Base-by-base conservation (phyloP, 2,797 vertebrate genomes). In the Sebastes flavidus region DNA sequence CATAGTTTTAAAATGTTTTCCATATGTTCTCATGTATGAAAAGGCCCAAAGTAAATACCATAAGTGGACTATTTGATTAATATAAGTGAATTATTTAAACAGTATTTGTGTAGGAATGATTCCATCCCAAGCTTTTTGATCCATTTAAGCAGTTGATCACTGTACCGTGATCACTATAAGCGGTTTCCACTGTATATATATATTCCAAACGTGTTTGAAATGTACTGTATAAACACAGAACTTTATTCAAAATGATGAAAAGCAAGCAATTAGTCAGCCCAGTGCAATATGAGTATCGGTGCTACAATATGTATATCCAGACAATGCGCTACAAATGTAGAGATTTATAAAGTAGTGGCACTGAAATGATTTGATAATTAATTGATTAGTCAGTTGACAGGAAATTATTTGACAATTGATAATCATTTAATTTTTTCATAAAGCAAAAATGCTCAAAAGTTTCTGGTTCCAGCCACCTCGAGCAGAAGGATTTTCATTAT, bases 31-130 rank as follows among this genome's bases (percentile, higher is more conserved):
- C 42, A 18, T 46, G 42, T 46, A 18, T 18, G 16, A 20, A 20
- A 46, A 46, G 42, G 0, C 42, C 42, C 42, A 18, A 46, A 46
- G 0, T 46, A 16, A 46, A 46, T 16, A 18, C 42, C 3, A 7
- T 18, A 0, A 18, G 42, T 16, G 16, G 16, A 18, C 42, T 46
- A 18, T 0, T 46, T 18, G 42, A 46, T 46, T 0, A 46, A 1
- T 46, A 46, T 46, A 46, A 46, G 0, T 18, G 42, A 46, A 46
- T 46, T 46, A 46, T 46, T 8, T 46, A 42, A 38, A 42, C 42
- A 3, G 16, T 7, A 46, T 46, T 46, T 46, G 42, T 46, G 6
- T 18, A 18, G 42, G 16, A 18, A 46, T 46, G 42, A 46, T 46
- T 18, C 42, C 16, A 0, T 46, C 38, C 38, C 38, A 16, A 42